Evolutionary conservation across 1,140 invertebrate genomes (phyloP).

Genomic region (Papilio xuthus): DNA sequence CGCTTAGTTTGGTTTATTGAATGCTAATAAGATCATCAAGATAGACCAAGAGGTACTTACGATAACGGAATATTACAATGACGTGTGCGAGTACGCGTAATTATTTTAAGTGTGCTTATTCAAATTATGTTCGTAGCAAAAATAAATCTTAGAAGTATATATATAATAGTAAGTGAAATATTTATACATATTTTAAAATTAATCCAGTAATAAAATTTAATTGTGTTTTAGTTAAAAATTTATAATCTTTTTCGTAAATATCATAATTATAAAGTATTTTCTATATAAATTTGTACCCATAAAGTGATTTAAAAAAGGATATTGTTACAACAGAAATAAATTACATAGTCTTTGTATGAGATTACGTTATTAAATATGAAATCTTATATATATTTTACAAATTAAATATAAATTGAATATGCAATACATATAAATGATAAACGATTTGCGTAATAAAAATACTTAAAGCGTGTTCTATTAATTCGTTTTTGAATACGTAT

Average conservation of each 20-base stretch:
- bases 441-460: constrained; percentile 25
- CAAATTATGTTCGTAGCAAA: neutral
- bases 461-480: constrained; percentile 30
- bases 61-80: constrained; percentile 42
- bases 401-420: neutral
- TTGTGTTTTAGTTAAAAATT: neutral
- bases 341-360: too few relatives aligned
- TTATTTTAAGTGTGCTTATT: neutral
- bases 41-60: constrained; percentile 63
- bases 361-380: too few relatives aligned
- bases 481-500: constrained; percentile 34
- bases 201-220: neutral
- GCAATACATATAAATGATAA: neutral
- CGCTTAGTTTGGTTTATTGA: constrained; percentile 72
- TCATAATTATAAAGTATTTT: too few relatives aligned
- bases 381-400: neutral
- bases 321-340: too few relatives aligned
- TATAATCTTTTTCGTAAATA: neutral
- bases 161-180: neutral
- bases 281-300: too few relatives aligned
- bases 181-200: neutral
- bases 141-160: neutral
- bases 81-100: constrained; percentile 13
- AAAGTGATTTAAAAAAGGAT: too few relatives aligned
- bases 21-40: constrained; percentile 58